Percentiles rank a stretch among this genome's conserved stretches.
Conservation (phyloP, 2,797 vertebrate genomes). For the Pampus argenteus region DNA sequence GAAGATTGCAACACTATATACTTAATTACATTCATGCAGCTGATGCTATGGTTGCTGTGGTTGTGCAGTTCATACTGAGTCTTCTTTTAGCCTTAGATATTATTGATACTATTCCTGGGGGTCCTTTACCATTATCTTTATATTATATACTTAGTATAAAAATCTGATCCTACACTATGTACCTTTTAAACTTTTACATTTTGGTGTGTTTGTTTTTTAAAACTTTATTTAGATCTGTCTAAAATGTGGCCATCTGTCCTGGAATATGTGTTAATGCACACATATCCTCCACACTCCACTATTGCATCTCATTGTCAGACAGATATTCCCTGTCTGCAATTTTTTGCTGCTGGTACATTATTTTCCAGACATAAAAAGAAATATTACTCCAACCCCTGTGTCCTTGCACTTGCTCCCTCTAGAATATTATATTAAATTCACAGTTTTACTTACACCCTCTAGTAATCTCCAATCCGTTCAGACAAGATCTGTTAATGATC, state of each 20-base stretch:
- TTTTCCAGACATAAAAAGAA: slow-evolving; percentile 5
- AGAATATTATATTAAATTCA: slow-evolving; percentile 37
- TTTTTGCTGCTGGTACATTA: slow-evolving; percentile 15
- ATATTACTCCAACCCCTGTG: background rate
- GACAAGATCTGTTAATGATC: slow-evolving; percentile 21
- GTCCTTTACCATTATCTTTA: too few relatives aligned
- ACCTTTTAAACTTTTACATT: background rate
- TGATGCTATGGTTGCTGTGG: background rate
- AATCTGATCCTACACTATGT: background rate
- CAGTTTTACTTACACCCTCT: slow-evolving; percentile 35
- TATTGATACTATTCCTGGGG: background rate
- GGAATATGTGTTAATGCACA: background rate
- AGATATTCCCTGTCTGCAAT: slow-evolving; percentile 11
- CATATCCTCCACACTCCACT: slow-evolving; percentile 11
- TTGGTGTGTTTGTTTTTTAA: background rate
- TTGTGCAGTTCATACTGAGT: background rate
- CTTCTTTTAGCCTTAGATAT: background rate
- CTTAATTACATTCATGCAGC: background rate
- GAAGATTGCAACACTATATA: background rate
- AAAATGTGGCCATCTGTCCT: background rate
- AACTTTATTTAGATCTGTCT: background rate
- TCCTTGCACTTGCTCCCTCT: slow-evolving; percentile 3
- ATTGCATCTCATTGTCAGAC: slow-evolving; percentile 10
- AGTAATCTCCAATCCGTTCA: slow-evolving; percentile 22
- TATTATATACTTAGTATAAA: too few relatives aligned